phyloP scores from a whole-genome alignment of 2,797 vertebrate species.

The Platalea minor region DNA sequence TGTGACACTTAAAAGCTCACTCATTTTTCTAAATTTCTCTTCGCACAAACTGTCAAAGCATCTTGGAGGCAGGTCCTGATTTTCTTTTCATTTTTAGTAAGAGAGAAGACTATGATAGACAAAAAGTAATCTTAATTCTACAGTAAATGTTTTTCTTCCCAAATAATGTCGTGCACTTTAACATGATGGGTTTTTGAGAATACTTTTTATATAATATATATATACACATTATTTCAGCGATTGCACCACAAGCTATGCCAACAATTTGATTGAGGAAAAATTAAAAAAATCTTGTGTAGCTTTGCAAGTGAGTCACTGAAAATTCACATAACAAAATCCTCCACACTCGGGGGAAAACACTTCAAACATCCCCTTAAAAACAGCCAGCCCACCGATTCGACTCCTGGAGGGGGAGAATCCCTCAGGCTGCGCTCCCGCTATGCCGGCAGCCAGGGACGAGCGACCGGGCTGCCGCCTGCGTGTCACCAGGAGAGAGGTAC shows the following conservation, averaged over 20 bases:
- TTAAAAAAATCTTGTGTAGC: neutral
- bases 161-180: neutral
- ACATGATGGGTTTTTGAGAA: neutral
- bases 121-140: neutral
- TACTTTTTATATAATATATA: no score
- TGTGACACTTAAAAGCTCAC: neutral
- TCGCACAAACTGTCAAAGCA: neutral
- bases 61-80: neutral
- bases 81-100: neutral
- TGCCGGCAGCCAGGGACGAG: neutral
- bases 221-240: neutral
- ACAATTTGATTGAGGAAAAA: neutral
- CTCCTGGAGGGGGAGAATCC: neutral
- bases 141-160: neutral
- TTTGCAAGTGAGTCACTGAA: neutral
- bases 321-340: neutral
- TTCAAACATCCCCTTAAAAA: neutral
- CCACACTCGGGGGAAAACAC: neutral
- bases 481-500: no score
- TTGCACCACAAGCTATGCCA: neutral
- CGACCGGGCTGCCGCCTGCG: rapidly evolving
- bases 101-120: neutral
- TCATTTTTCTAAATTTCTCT: neutral
- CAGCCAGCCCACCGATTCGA: neutral
- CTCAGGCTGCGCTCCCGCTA: neutral